Evolutionary conservation across 1,140 invertebrate genomes (phyloP).

Genomic region (Lucilia sericata): DNA sequence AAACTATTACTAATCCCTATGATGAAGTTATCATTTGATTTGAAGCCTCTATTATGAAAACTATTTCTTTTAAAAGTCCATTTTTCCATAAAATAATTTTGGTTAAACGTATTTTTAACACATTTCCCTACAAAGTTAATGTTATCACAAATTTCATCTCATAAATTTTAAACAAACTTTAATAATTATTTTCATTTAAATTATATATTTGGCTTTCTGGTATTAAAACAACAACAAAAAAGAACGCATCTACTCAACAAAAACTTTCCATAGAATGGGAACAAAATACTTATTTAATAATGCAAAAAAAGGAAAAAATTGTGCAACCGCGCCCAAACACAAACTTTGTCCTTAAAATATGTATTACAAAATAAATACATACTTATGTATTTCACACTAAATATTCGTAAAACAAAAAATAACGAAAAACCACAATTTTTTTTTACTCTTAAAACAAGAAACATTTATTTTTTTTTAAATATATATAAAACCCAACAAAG

Average conservation of each 20-base stretch:
- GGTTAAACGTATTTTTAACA: too few relatives aligned
- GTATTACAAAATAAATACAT: neutral
- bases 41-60: too few relatives aligned
- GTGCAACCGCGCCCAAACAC: constrained; percentile 8
- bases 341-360: neutral
- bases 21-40: too few relatives aligned
- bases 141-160: too few relatives aligned
- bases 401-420: neutral
- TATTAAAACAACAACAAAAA: neutral
- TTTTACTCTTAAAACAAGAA: neutral
- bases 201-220: too few relatives aligned
- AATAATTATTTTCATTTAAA: too few relatives aligned
- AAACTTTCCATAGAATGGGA: neutral
- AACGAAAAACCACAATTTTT: neutral
- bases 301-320: neutral
- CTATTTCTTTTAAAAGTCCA: too few relatives aligned
- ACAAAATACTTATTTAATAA: neutral
- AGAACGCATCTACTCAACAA: neutral
- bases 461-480: neutral
- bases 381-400: neutral
- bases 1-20: too few relatives aligned
- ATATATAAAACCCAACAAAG: neutral
- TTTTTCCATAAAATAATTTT: too few relatives aligned
- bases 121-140: too few relatives aligned
- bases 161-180: too few relatives aligned